Evolutionary conservation across 2,113 vertebrate species (phyloP).

Genomic region (Mesoclemmys tuberculata): DNA sequence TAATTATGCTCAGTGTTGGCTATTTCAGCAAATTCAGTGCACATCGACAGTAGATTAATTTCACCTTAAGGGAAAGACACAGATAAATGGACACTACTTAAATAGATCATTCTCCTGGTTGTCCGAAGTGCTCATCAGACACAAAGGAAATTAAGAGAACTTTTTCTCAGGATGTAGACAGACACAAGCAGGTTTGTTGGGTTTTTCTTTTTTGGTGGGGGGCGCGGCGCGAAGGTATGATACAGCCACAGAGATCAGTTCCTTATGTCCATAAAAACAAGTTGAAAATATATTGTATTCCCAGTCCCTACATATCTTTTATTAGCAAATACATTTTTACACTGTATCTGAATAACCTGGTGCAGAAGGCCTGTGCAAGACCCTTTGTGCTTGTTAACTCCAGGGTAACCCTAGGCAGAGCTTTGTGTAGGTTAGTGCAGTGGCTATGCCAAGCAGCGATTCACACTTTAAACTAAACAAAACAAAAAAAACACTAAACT

Average conservation of each 20-base stretch:
- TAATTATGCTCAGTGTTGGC: neutral
- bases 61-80: neutral
- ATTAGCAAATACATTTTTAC: neutral
- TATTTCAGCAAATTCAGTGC: neutral
- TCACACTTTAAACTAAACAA: no score
- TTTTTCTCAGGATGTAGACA: neutral
- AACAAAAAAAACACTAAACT: no score
- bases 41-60: neutral
- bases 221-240: no score
- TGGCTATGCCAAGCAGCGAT: neutral
- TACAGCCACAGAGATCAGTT: neutral
- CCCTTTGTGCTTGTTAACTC: neutral
- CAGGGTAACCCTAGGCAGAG: neutral
- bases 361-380: neutral
- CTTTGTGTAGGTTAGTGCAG: neutral
- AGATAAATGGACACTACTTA: neutral
- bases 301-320: neutral
- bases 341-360: neutral
- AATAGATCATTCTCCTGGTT: neutral
- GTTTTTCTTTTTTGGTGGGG: no score
- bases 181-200: neutral
- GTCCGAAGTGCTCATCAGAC: neutral
- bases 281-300: neutral
- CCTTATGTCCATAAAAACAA: neutral
- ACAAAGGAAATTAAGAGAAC: neutral